Base-by-base conservation (phyloP, 2,113 vertebrate genomes). In the Centropus bengalensis region DNA sequence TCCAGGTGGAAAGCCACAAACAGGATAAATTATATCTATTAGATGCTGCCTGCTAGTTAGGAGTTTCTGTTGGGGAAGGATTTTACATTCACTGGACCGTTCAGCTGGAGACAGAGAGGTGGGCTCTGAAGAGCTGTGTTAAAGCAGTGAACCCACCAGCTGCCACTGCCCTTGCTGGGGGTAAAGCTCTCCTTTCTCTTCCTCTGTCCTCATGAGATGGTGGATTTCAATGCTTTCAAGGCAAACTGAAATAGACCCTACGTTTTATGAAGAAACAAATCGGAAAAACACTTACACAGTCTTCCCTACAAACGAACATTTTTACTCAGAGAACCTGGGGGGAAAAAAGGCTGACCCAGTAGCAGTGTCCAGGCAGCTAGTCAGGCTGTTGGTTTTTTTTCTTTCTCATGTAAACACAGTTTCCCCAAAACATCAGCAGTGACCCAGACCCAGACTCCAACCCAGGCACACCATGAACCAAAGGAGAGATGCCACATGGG, bases 381-480 rank as follows among this genome's bases (percentile, higher is more conserved):
- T 9, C 18, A 4, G 12, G 36, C 82, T 9, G 36, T 36, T 36
- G 36, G n/a, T 52, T 66, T 66, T 23, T 23, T 47, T 47, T 47
- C 21, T 47, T 44, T 16, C 21, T 47, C 8, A 7, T 10, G 19
- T 11, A 68, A 71, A 68, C 1, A 58, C 33, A 66, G 12, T 28
- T 92, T 52, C 28, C 63, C 38, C 8, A 2, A 42, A 91, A 27
- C 10, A 75, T 36, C 0, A 0, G 12, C 1, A 2, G 21, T 52
- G n/a, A 51, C 9, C 6, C 26, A 67, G 45, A 4, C 26, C 4
- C n/a, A 52, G 30, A 21, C 60, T 63, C 19, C 47, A 75, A 7
- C 1, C 1, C 24, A 27, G 33, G 26, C 4, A 1, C 6, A 36
- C 17, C 21, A 40, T 0, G 27, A 42, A 20, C 27, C 8, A 0